phyloP scores from a whole-genome alignment of 2,797 vertebrate species.

The Coilia nasus region DNA sequence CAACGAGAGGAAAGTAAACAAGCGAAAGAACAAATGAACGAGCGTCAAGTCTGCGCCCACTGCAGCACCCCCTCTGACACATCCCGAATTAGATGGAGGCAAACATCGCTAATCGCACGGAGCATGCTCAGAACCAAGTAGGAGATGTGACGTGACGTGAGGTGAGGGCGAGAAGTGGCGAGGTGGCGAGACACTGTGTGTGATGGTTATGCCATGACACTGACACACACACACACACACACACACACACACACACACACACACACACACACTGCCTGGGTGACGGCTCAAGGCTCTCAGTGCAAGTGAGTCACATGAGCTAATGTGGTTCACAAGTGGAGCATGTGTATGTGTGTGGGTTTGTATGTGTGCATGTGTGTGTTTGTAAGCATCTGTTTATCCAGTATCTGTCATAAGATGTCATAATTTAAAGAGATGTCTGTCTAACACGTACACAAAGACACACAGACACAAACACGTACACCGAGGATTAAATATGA shows the following conservation, averaged over 20 bases:
- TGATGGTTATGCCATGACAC: too few relatives aligned
- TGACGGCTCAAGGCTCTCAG: background rate
- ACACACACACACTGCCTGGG: too few relatives aligned
- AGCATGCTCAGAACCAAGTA: background rate
- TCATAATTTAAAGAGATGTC: background rate
- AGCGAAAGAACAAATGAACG: background rate
- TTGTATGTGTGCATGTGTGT: background rate
- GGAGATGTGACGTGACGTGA: background rate
- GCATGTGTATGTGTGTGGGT: too few relatives aligned
- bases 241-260: too few relatives aligned
- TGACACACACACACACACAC: too few relatives aligned
- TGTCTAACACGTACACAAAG: background rate
- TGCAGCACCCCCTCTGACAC: constrained; percentile 39
- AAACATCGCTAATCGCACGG: constrained; percentile 36
- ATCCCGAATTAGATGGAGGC: constrained; percentile 40
- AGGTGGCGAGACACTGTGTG: background rate
- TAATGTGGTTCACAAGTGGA: background rate
- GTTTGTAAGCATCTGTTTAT: constrained; percentile 17
- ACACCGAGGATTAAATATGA: background rate
- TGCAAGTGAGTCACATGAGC: background rate
- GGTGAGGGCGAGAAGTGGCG: background rate
- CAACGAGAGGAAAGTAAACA: constrained; percentile 24
- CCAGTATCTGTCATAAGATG: constrained; percentile 4
- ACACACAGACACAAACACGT: too few relatives aligned
- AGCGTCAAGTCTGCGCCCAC: background rate